Conservation (phyloP, 2,888 invertebrate genomes). For the Dermolepida albohirtum region DNA sequence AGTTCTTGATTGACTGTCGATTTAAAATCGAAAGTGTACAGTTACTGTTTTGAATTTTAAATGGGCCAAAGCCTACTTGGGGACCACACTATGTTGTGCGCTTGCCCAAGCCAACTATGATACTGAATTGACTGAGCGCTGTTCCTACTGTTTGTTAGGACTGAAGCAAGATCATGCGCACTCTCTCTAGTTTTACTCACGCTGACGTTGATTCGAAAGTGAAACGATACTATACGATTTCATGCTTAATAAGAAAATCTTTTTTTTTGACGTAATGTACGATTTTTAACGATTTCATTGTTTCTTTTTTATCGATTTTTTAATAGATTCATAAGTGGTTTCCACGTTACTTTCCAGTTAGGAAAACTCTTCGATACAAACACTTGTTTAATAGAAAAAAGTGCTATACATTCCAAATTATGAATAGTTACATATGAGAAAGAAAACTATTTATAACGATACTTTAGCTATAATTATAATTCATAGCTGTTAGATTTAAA, state of each 20-base stretch:
- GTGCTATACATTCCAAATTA: too few relatives aligned
- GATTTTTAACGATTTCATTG: constrained; percentile 1
- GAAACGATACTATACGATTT: constrained; percentile 61
- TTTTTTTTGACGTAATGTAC: constrained; percentile 60
- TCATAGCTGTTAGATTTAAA: too few relatives aligned
- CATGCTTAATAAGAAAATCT: constrained; percentile 60
- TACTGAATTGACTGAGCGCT: constrained; percentile 61
- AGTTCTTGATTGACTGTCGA: too few relatives aligned
- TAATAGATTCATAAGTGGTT: too few relatives aligned
- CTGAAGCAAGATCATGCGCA: constrained; percentile 60
- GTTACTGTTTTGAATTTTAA: constrained; percentile 44
- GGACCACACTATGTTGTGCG: constrained; percentile 64
- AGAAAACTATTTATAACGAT: too few relatives aligned
- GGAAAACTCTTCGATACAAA: too few relatives aligned
- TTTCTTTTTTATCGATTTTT: too few relatives aligned
- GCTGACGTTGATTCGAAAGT: constrained; percentile 66
- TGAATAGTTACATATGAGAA: too few relatives aligned
- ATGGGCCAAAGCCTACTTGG: constrained; percentile 58
- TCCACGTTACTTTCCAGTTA: too few relatives aligned
- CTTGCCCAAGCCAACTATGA: constrained; percentile 65
- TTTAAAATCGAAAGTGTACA: constrained; percentile 39
- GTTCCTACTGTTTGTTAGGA: constrained; percentile 61
- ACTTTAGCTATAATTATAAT: too few relatives aligned
- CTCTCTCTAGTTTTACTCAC: constrained; percentile 47
- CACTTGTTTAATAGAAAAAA: too few relatives aligned